Percentiles rank a stretch among this genome's conserved stretches.
Conservation (phyloP, 92 coral and sea anemone species). For the Porites evermanni region DNA sequence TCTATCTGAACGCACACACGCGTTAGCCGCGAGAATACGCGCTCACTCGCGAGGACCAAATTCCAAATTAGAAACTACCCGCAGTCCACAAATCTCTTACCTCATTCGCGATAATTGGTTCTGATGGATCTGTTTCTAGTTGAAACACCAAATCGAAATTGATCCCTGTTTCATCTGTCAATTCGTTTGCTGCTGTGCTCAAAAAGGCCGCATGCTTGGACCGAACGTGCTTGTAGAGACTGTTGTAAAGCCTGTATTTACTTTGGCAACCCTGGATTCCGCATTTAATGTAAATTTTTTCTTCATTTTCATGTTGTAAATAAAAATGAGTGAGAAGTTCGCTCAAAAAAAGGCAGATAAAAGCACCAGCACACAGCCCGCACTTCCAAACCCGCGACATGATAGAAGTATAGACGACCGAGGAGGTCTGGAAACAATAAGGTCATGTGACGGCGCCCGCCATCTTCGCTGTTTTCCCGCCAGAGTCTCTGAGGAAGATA, state of each 20-base stretch:
- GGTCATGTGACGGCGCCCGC: no score
- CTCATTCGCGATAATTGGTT: background rate
- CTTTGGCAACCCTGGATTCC: constrained; percentile 34
- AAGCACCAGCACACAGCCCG: background rate
- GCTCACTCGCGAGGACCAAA: no score
- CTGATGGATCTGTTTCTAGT: constrained; percentile 18
- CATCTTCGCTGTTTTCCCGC: background rate
- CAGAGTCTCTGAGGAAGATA: background rate
- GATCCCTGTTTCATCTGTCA: constrained; percentile 12
- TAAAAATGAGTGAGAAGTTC: constrained; percentile 36
- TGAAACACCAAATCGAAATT: constrained; percentile 19
- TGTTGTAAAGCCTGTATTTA: constrained; percentile 23
- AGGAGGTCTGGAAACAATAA: no score
- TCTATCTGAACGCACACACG: no score
- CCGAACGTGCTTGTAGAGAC: constrained; percentile 42
- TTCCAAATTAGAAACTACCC: no score
- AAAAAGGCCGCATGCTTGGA: constrained; percentile 27
- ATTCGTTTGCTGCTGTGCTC: constrained; percentile 6
- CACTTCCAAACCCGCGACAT: no score
- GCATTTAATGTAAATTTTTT: constrained; percentile 9
- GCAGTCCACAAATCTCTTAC: background rate
- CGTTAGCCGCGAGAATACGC: no score
- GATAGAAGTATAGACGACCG: no score
- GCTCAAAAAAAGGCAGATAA: constrained; percentile 36
- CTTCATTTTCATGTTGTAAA: constrained; percentile 9